Percentiles rank a stretch among this genome's conserved stretches.
Conservation (phyloP, 2,888 invertebrate species). For the Cryptophagus acutangulus region DNA sequence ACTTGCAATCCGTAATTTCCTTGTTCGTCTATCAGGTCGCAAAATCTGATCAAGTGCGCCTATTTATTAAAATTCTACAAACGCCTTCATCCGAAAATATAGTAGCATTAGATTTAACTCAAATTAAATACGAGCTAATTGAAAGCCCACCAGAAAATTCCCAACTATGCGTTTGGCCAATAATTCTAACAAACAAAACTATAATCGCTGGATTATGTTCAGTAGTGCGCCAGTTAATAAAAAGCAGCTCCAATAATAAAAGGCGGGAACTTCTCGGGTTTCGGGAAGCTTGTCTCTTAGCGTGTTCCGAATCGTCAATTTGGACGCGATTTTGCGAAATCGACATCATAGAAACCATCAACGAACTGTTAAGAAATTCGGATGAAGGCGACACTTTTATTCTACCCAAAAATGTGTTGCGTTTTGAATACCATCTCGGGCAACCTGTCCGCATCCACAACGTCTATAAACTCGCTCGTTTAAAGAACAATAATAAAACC, state of each 20-base stretch:
- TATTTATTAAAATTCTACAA: no score
- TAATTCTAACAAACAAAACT: slow-evolving; percentile 55
- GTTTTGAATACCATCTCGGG: slow-evolving; percentile 79
- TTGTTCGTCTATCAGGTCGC: no score
- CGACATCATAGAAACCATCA: slow-evolving; percentile 63
- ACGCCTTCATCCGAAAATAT: no score
- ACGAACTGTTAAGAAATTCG: slow-evolving; percentile 41
- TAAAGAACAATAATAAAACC: slow-evolving; percentile 45
- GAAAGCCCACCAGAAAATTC: slow-evolving; percentile 36
- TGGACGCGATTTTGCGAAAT: slow-evolving; percentile 94
- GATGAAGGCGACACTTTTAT: slow-evolving; percentile 29
- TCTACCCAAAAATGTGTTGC: slow-evolving; percentile 65
- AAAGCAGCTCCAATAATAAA: slow-evolving; percentile 39
- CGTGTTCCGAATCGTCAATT: slow-evolving; percentile 77
- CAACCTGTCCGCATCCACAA: slow-evolving; percentile 84
- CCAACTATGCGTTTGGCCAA: slow-evolving; percentile 54
- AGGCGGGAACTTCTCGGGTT: slow-evolving; percentile 65
- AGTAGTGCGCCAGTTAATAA: slow-evolving; percentile 60
- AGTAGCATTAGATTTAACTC: slow-evolving; percentile 23
- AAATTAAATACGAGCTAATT: slow-evolving; percentile 42
- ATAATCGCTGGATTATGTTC: slow-evolving; percentile 75
- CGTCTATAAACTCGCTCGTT: slow-evolving; percentile 67
- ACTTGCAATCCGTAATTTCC: no score
- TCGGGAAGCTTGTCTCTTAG: slow-evolving; percentile 70
- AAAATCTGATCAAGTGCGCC: no score